phyloP scores from a whole-genome alignment of 2,113 vertebrate genomes.

The Synchiropus splendidus region DNA sequence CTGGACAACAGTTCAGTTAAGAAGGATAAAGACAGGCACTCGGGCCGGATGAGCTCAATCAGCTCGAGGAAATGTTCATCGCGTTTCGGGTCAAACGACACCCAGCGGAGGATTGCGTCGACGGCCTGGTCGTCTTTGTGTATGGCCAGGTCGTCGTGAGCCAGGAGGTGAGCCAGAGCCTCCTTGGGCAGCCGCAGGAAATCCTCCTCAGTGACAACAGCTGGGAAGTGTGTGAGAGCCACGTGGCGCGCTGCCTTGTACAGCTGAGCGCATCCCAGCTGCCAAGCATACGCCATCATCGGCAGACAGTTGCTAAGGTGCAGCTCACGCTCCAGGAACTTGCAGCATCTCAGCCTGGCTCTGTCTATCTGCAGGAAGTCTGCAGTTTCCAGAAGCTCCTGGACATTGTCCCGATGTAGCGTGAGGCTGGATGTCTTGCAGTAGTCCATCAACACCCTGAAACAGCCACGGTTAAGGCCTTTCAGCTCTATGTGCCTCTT shows the following conservation, averaged over 20 bases:
- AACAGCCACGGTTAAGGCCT: slow-evolving; percentile 61
- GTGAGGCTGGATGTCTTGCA: slow-evolving; percentile 50
- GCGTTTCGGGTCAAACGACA: slow-evolving; percentile 60
- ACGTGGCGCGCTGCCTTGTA: slow-evolving; percentile 63
- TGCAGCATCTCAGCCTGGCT: slow-evolving; percentile 72
- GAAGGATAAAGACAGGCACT: slow-evolving; percentile 74
- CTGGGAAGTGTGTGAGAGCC: slow-evolving; percentile 73
- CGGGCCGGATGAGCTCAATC: slow-evolving; percentile 66
- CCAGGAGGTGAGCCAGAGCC: slow-evolving; percentile 63
- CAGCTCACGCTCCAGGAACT: slow-evolving; percentile 78
- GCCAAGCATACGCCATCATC: slow-evolving; percentile 74
- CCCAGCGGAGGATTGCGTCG: slow-evolving; percentile 74
- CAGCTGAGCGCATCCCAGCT: slow-evolving; percentile 64
- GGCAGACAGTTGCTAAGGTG: slow-evolving; percentile 78
- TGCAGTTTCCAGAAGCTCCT: slow-evolving; percentile 73
- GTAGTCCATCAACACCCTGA: slow-evolving; percentile 69
- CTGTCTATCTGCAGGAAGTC: slow-evolving; percentile 75
- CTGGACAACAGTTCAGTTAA: slow-evolving; percentile 68
- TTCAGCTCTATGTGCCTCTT: slow-evolving; percentile 64
- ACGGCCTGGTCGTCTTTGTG: slow-evolving; percentile 71
- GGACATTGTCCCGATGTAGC: slow-evolving; percentile 66
- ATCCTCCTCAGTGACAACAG: slow-evolving; percentile 65
- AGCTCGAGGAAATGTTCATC: slow-evolving; percentile 75
- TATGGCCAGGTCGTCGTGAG: slow-evolving; percentile 70
- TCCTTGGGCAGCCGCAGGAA: slow-evolving; percentile 72